Conservation (phyloP, 2,888 invertebrate genomes). For the Callosobruchus maculatus region DNA sequence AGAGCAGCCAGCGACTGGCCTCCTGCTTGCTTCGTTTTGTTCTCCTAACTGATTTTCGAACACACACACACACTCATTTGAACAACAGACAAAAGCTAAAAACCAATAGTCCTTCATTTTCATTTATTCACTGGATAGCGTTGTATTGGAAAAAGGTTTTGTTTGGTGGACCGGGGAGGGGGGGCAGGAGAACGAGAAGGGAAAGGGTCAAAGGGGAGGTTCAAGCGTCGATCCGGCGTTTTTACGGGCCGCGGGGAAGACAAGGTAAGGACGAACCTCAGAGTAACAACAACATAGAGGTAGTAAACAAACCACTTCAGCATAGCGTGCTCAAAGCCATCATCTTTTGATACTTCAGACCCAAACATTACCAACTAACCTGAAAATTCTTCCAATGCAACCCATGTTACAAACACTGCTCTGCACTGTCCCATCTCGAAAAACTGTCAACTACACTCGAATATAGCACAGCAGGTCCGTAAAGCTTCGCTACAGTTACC, state of each 20-base stretch:
- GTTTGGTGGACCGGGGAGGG: slow-evolving; percentile 39
- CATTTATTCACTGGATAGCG: slow-evolving; percentile 50
- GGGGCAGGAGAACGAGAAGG: slow-evolving; percentile 25
- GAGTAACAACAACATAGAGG: too few species aligned
- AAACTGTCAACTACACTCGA: too few species aligned
- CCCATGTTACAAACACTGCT: too few species aligned
- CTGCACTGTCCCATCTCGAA: too few species aligned
- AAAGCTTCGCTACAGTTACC: too few species aligned
- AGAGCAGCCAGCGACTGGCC: slow-evolving; percentile 1
- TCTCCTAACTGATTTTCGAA: slow-evolving; percentile 51
- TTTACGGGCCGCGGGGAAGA: not conserved
- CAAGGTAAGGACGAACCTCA: not conserved
- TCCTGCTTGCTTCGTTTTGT: slow-evolving; percentile 43
- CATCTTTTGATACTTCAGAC: too few species aligned
- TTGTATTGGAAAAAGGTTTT: slow-evolving; percentile 51
- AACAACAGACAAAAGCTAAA: slow-evolving; percentile 51
- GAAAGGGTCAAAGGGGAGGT: slow-evolving; percentile 7
- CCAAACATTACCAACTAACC: too few species aligned
- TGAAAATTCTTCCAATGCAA: too few species aligned
- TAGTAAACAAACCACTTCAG: too few species aligned
- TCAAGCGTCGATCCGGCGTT: not conserved
- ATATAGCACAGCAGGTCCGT: too few species aligned
- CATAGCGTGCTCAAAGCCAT: too few species aligned
- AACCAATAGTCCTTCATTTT: slow-evolving; percentile 53
- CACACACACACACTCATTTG: slow-evolving; percentile 42